Percentiles rank a stretch among this genome's conserved stretches.
phyloP scores from a whole-genome alignment of 2,888 invertebrate genomes.

The Hydriomena furcata region DNA sequence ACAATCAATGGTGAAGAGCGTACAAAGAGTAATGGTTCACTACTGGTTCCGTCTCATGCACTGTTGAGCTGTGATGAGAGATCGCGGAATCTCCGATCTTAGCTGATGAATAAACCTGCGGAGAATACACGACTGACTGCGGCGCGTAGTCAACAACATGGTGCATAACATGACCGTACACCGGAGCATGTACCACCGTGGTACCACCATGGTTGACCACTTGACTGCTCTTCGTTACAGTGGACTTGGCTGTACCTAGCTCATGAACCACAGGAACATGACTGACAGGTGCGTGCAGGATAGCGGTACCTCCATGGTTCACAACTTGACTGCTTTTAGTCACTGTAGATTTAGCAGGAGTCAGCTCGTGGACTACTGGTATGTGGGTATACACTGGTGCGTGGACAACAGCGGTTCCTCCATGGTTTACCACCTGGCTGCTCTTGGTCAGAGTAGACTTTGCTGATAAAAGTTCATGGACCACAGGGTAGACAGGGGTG shows the following conservation, averaged over 20 bases:
- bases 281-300: constrained; percentile 15
- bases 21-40: constrained; percentile 51
- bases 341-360: constrained; percentile 24
- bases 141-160: constrained; percentile 6
- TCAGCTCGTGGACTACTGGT: constrained; percentile 16
- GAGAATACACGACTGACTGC: constrained; percentile 48
- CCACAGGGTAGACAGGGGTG: constrained; percentile 45
- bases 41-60: constrained; percentile 64
- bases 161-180: constrained; percentile 21
- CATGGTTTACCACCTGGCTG: constrained; percentile 62
- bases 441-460: constrained; percentile 41
- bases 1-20: constrained; percentile 52
- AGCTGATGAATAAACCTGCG: constrained; percentile 45
- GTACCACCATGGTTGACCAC: constrained; percentile 56
- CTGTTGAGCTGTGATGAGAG: constrained; percentile 77
- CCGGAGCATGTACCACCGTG: constrained; percentile 39
- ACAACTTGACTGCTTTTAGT: constrained; percentile 21
- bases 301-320: constrained; percentile 17
- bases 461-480: constrained; percentile 37
- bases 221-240: constrained; percentile 51
- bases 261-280: constrained; percentile 17
- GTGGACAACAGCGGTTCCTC: constrained; percentile 46
- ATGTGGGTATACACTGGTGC: constrained; percentile 32
- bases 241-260: constrained; percentile 29
- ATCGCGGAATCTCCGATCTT: constrained; percentile 69